These are phyloP conservation scores for Brachymystax lenok DNA, from an alignment of 2,797 vertebrate species.

Conservation along the genomic window DNA sequence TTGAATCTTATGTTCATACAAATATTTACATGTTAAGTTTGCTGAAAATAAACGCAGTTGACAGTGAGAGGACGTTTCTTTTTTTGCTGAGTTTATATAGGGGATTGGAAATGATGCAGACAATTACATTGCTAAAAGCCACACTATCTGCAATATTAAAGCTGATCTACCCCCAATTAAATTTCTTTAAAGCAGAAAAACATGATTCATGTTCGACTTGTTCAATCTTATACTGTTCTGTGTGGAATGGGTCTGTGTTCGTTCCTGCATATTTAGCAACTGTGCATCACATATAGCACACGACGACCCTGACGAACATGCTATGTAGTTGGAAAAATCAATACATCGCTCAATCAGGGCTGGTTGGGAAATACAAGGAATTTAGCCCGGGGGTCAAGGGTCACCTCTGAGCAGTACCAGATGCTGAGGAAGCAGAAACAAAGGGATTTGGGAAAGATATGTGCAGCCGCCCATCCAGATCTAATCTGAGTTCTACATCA, in stretches of 20 bases:
- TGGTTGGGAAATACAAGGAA: slow-evolving; percentile 56
- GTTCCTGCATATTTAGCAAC: slow-evolving; percentile 50
- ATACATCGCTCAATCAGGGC: slow-evolving; percentile 46
- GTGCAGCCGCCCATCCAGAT: not conserved
- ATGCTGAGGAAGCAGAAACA: slow-evolving; percentile 35
- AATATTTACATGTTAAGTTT: too few species aligned
- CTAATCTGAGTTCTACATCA: not conserved
- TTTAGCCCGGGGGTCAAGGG: slow-evolving; percentile 59
- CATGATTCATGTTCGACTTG: too few species aligned
- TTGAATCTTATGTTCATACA: too few species aligned
- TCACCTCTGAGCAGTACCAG: slow-evolving; percentile 55
- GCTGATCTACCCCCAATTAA: too few species aligned
- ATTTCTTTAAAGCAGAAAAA: too few species aligned
- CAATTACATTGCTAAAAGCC: too few species aligned
- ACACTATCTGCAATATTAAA: too few species aligned
- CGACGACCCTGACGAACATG: slow-evolving; percentile 34
- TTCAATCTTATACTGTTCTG: slow-evolving; percentile 9
- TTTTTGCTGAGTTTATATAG: too few species aligned
- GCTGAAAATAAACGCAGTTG: too few species aligned
- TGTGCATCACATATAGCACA: slow-evolving; percentile 47
- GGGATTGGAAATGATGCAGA: too few species aligned
- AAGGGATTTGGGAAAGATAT: not conserved
- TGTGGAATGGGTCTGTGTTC: slow-evolving; percentile 60
- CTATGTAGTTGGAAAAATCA: slow-evolving; percentile 60
- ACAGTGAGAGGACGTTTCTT: too few species aligned